Percentiles rank a stretch among this genome's conserved stretches.
These are phyloP conservation scores for Drosophila bocki DNA, from an alignment of 1,140 invertebrate genomes.

Conservation along the genomic window DNA sequence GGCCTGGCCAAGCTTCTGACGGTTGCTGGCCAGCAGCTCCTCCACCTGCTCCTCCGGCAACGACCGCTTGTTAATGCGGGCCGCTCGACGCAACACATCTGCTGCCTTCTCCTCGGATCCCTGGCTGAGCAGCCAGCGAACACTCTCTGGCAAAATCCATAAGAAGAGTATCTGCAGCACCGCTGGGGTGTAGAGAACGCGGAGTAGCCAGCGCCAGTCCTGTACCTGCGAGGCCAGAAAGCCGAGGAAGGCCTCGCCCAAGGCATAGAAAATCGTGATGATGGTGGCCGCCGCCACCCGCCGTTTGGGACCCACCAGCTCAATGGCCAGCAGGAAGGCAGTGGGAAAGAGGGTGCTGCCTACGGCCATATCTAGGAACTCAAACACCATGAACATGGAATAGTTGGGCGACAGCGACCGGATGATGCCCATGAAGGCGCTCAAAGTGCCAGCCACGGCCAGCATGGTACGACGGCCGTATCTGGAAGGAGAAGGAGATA, in stretches of 20 bases:
- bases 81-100: conserved; percentile 87
- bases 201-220: conserved; percentile 90
- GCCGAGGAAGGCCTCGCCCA: conserved; percentile 90
- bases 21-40: conserved; percentile 66
- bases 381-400: conserved; percentile 87
- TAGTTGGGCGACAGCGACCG: conserved; percentile 89
- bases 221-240: conserved; percentile 89
- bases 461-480: conserved; percentile 88
- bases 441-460: conserved; percentile 86
- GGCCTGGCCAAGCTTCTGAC: conserved; percentile 56
- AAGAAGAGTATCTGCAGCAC: conserved; percentile 88
- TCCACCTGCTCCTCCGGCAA: conserved; percentile 86
- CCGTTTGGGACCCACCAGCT: conserved; percentile 90
- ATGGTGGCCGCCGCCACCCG: conserved; percentile 91
- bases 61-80: conserved; percentile 88
- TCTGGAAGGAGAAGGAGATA: conserved; percentile 69
- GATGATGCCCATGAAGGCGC: conserved; percentile 87
- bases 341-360: conserved; percentile 89
- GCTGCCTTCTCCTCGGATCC: conserved; percentile 88
- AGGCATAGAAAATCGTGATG: conserved; percentile 89
- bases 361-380: conserved; percentile 88
- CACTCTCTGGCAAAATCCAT: conserved; percentile 88
- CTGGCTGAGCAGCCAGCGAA: conserved; percentile 91
- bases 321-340: conserved; percentile 89
- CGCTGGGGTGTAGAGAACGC: conserved; percentile 89